These are phyloP conservation scores for Campylomormyrus numenius DNA, from an alignment of 2,113 vertebrate species.

Conservation along the genomic window DNA sequence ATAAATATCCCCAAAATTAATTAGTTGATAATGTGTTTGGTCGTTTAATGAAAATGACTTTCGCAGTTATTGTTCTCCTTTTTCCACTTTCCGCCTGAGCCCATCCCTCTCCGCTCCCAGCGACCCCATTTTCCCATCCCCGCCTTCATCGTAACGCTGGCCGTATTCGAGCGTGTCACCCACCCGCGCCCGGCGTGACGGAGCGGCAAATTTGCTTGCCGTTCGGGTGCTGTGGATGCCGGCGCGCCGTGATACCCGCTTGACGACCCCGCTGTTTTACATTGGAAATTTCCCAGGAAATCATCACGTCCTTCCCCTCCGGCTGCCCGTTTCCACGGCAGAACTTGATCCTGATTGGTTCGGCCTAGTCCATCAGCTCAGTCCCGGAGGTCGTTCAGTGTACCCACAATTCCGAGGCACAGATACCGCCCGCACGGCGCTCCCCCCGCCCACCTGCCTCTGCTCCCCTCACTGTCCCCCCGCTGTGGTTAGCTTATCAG, in stretches of 20 bases:
- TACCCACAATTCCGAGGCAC: neutral
- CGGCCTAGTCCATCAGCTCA: neutral
- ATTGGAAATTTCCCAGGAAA: neutral
- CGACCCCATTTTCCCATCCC: neutral
- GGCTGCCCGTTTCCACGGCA: neutral
- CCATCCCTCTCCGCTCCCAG: neutral
- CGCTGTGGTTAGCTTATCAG: conserved; percentile 31
- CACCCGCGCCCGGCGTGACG: neutral
- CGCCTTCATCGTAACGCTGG: neutral
- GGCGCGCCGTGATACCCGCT: neutral
- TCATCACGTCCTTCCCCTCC: neutral
- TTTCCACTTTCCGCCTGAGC: conserved; percentile 7
- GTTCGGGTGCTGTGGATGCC: neutral
- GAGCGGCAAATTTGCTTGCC: neutral
- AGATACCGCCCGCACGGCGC: conserved; percentile 10
- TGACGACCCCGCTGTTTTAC: neutral
- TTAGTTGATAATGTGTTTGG: conserved; percentile 42
- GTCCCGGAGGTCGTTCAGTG: neutral
- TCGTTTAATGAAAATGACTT: conserved; percentile 42
- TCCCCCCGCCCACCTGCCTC: neutral
- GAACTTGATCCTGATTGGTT: neutral
- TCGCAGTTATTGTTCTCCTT: conserved; percentile 30
- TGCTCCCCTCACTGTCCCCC: neutral
- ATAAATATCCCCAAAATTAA: conserved; percentile 41
- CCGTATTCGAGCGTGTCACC: neutral